These are phyloP conservation scores for Nasonia giraulti DNA, from an alignment of 1,140 invertebrate genomes.

Conservation along the genomic window DNA sequence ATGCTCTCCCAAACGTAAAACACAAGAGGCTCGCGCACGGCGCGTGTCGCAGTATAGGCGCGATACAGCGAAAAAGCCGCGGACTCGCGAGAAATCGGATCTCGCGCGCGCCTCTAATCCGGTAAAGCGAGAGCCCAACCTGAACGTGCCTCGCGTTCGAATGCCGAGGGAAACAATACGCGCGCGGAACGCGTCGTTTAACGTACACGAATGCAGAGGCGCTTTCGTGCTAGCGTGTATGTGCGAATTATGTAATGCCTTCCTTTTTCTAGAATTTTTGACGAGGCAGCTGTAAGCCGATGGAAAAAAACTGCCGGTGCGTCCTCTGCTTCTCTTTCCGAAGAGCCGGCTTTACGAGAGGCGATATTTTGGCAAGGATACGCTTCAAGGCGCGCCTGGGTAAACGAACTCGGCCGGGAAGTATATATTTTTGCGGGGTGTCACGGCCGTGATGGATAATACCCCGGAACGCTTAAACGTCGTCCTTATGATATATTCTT, in stretches of 20 bases:
- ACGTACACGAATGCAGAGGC: neutral
- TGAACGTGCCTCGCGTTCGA: neutral
- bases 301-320: neutral
- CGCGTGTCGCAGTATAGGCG: neutral
- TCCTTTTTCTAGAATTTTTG: neutral
- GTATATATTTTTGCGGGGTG: constrained; percentile 5
- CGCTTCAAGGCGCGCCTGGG: neutral
- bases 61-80: neutral
- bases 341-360: neutral
- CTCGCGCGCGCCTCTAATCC: neutral
- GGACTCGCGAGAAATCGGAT: neutral
- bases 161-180: neutral
- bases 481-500: no score
- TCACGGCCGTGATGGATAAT: no score
- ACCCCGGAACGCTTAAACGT: no score
- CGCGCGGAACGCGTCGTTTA: neutral
- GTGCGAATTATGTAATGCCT: neutral
- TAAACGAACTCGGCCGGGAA: constrained; percentile 1
- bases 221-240: neutral
- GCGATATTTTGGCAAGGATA: neutral
- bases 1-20: neutral
- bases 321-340: no score
- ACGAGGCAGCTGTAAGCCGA: neutral
- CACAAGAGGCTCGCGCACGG: neutral
- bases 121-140: neutral